Base-by-base conservation (phyloP, 2,888 invertebrate species). In the Erebia ligea region DNA sequence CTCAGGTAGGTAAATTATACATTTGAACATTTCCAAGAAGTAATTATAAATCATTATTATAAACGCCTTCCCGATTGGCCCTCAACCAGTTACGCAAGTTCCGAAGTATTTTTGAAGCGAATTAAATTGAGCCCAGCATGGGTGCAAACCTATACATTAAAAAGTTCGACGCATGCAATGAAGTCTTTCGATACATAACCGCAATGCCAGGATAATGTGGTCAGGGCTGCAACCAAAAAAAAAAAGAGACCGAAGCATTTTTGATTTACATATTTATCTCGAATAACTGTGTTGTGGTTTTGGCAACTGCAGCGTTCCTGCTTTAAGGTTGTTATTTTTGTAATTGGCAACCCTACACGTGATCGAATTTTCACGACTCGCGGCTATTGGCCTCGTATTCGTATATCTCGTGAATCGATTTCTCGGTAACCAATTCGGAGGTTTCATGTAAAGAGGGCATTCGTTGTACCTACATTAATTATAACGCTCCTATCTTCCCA, bases 121-220 rank as follows among this genome's bases (percentile, higher is more conserved):
- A 70, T 71, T 72, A 74, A 74, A 82, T 77, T 80, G 76, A 79
- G 77, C 86, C 73, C 87, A 85, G 87, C 89, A 81, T 87, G 87
- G 83, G 85, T 84, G 84, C 78, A 82, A 83, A 80, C 75, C 75
- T 80, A 78, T 87, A 87, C 80, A 83, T 80, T 77, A 82, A 82
- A 34, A 83, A 82, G 82, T 90, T 74, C 72, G 72, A 91, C 88
- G 90, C 90, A 90, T 84, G 87, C 88, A 86, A 88, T 84, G 85
- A 84, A 85, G 82, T 81, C 82, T 82, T 81, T 82, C 76, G 80
- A 79, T 81, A 75, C 82, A 85, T 82, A 84, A 82, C 82, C 80
- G 76, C 77, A 79, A 77, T 79, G 80, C 83, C 80, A 78, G 79
- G 70, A 71, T 76, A 71, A 73, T 65, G 66, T 69, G 56, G 70